phyloP scores from a whole-genome alignment of 2,113 vertebrate species.

The Mesembrinibis cayennensis region DNA sequence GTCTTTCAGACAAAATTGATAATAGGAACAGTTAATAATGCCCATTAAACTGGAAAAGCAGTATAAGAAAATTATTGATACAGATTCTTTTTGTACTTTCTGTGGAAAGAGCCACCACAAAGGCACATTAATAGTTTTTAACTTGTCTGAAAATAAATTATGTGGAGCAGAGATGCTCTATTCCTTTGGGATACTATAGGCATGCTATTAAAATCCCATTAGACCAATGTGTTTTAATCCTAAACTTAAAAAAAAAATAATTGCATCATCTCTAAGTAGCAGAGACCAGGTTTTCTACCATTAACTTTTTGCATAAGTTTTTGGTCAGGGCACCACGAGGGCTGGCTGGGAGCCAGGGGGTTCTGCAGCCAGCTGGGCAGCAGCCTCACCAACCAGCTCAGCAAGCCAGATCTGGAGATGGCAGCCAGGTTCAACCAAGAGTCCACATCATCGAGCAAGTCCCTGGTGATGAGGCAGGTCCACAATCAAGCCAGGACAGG shows the following conservation, averaged over 20 bases:
- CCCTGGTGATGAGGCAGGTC: neutral
- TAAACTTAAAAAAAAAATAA: neutral
- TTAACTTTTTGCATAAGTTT: neutral
- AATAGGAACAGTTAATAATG: neutral
- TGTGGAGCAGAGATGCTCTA: neutral
- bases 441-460: neutral
- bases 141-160: neutral
- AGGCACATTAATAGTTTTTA: neutral
- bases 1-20: neutral
- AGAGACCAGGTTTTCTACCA: neutral
- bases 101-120: neutral
- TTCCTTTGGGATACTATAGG: neutral
- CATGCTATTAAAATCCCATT: neutral
- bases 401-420: neutral
- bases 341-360: neutral
- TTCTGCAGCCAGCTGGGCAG: neutral
- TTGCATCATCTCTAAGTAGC: neutral
- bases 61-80: neutral
- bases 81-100: neutral
- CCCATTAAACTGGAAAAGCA: neutral
- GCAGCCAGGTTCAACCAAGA: neutral
- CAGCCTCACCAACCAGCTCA: neutral
- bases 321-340: accelerated
- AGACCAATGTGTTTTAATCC: neutral
- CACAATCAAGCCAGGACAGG: accelerated